Evolutionary conservation across 2,113 vertebrate species (phyloP), one percentile per base, ranked within the genome.

Genomic region (Mungos mungo): DNA sequence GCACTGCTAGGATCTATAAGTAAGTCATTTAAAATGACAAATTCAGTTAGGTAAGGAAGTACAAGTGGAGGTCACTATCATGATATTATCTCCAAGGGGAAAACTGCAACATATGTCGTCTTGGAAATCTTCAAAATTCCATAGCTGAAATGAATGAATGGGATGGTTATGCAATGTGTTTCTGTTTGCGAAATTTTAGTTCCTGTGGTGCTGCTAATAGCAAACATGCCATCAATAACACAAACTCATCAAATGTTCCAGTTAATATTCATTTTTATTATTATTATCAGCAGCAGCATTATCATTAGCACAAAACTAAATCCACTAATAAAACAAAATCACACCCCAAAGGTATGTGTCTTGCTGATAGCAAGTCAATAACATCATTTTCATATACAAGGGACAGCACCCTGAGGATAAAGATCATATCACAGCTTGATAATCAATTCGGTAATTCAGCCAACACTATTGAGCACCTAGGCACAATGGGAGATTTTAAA

Each of bases 351-450:
- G 71, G 83, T n/a, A 80, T 74, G 86, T 95, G 66, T 90, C 54
- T 95, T 96, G 69, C 85, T 96, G 86, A 94, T n/a, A 45, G 9
- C 86, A 63, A 41, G 47, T 95, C 84, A 87, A 57, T 93, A 86
- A 98, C 84, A 95, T 96, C 95, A 96, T 96, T 80, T 96, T 96
- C 63, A 92, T 41, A 74, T 96, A 94, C 77, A 97, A 93, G 90
- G 96, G 95, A 93, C 52, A 97, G 97, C 97, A 98, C 96, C 97
- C 96, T 97, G 97, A 98, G 96, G 87, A 95, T 95, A 97, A 66
- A 95, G 52, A 96, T 45, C 57, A 68, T 96, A 92, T 98, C 97
- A 98, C 95, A 98, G 96, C 65, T 97, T 98, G 80, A 97, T 90
- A 95, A 96, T 97, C 89, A 89, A 76, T 96, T 95, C 71, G 63